Percentiles rank a stretch among this genome's conserved stretches.
These are phyloP conservation scores for Syrmaticus mikado DNA, from an alignment of 2,113 vertebrate genomes.

Conservation along the genomic window DNA sequence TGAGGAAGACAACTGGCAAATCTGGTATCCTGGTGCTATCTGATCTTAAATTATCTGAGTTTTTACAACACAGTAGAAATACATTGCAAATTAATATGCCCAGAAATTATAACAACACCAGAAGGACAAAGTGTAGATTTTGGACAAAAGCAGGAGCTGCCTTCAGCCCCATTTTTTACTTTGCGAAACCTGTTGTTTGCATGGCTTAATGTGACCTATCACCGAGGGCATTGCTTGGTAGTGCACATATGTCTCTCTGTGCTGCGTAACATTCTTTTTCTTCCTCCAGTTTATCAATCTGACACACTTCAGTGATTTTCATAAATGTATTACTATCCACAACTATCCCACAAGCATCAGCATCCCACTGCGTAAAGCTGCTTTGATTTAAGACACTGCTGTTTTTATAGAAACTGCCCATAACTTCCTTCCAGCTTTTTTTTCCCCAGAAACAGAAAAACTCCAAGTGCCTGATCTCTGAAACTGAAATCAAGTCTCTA, in stretches of 20 bases:
- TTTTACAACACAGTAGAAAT: neutral
- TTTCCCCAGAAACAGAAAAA: neutral
- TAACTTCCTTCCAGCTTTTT: neutral
- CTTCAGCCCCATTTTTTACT: neutral
- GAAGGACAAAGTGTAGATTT: neutral
- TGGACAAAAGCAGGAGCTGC: neutral
- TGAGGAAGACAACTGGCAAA: neutral
- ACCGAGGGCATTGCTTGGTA: rapidly evolving
- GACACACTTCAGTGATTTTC: neutral
- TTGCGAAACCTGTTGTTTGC: neutral
- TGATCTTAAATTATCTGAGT: neutral
- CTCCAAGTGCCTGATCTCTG: neutral
- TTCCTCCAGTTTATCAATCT: neutral
- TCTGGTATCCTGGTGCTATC: neutral
- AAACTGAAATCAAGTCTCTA: neutral
- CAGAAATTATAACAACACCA: neutral
- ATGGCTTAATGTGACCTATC: rapidly evolving
- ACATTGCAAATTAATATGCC: neutral
- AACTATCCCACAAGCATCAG: neutral
- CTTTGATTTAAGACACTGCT: neutral
- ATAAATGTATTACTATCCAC: neutral
- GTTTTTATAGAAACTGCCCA: neutral
- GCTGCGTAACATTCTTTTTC: rapidly evolving
- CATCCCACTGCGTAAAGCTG: neutral
- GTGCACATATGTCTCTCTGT: neutral